Base-by-base conservation (phyloP, 2,113 vertebrate genomes). In the Malurus melanocephalus region DNA sequence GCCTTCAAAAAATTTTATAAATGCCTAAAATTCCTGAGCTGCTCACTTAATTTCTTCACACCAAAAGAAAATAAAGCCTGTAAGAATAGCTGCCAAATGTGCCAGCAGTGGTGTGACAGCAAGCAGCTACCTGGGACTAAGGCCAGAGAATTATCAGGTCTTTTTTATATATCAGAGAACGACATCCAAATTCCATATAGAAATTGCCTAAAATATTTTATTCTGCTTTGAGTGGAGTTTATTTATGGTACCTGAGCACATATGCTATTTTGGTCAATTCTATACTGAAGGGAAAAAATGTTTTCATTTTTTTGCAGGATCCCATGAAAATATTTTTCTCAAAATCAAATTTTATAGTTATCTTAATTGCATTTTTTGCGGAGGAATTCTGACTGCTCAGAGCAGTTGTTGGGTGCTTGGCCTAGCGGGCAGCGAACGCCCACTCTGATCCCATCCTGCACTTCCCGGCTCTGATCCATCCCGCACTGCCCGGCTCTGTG, bases 371-470 rank as follows among this genome's bases (percentile, higher is more conserved):
- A 14, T n/a, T 66, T 94, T 94, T 92, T 30, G 46, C 40, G 15
- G 33, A 33, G 13, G 13, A 67, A 33, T 60, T 53, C 20, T 27
- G n/a, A n/a, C n/a, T n/a, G n/a, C n/a, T n/a, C n/a, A n/a, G n/a
- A n/a, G n/a, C n/a, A n/a, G n/a, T n/a, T n/a, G 23, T 10, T 40
- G 51, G 11, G 24, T 42, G 42, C 40, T 56, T 45, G 30, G 7
- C 13, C 24, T 11, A 21, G 20, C 21, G 35, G 49, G 42, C 20
- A 15, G 33, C 46, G 24, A 7, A 40, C 13, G 15, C 20, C 8
- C 3, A 0, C 23, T 33, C 8, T 20, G 16, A 2, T 7, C n/a
- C 21, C 19, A 9, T 1, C n/a, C 23, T 7, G 4, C 1, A 15
- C 13, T 1, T 1, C 14, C 10, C 43, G n/a, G 33, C 43, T n/a